These are phyloP conservation scores for Malurus splendens DNA, from an alignment of 2,797 vertebrate species.

Conservation along the genomic window DNA sequence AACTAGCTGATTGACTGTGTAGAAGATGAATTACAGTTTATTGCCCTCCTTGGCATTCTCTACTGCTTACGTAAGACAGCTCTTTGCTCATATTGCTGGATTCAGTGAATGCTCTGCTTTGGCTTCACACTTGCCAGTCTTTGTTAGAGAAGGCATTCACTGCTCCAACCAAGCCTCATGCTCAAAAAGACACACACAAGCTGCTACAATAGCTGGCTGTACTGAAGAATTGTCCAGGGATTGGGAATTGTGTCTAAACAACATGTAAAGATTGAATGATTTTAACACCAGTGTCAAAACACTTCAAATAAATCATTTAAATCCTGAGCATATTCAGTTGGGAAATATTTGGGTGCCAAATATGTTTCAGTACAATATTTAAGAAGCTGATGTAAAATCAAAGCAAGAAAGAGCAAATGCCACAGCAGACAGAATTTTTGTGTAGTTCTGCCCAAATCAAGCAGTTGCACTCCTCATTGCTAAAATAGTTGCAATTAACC, in stretches of 20 bases:
- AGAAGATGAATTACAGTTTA: not conserved
- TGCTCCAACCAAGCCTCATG: not conserved
- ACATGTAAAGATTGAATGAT: not conserved
- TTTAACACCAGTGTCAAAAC: not conserved
- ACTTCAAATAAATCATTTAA: not conserved
- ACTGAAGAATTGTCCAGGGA: not conserved
- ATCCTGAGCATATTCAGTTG: not conserved
- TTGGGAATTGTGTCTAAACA: not conserved
- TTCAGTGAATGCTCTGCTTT: not conserved
- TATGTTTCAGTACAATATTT: not conserved
- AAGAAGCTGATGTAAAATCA: slow-evolving; percentile 23
- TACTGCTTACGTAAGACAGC: not conserved
- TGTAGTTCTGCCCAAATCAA: slow-evolving; percentile 45
- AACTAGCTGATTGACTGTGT: not conserved
- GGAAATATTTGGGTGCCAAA: not conserved
- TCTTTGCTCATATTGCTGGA: not conserved
- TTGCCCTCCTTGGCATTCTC: not conserved
- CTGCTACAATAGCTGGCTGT: not conserved
- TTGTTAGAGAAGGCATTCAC: not conserved
- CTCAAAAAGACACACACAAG: not conserved
- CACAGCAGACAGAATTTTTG: not conserved
- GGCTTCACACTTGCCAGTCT: not conserved
- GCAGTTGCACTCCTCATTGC: slow-evolving; percentile 10
- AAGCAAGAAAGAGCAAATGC: not conserved
- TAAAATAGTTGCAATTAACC: slow-evolving; percentile 52